These are phyloP conservation scores for Phrynosoma blainvillii DNA, from an alignment of 2,113 vertebrate genomes.

Conservation along the genomic window DNA sequence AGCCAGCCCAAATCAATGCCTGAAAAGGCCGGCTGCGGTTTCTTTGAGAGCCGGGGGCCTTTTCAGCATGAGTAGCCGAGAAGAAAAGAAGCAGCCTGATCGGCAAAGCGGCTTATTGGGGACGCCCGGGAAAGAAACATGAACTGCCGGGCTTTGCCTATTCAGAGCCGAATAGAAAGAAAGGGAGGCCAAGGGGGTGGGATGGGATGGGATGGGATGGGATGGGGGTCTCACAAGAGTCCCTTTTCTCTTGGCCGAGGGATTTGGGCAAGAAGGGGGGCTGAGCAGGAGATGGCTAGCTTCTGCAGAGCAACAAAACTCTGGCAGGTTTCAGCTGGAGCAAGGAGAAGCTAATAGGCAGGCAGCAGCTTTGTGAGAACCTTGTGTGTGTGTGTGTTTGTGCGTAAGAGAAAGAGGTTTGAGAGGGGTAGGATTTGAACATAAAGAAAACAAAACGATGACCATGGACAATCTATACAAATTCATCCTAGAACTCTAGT, in stretches of 20 bases:
- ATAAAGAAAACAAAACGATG: too few relatives aligned
- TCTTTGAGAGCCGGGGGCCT: slow-evolving; percentile 70
- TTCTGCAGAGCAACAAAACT: too few relatives aligned
- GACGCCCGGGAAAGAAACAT: slow-evolving; percentile 55
- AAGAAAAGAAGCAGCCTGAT: slow-evolving; percentile 87
- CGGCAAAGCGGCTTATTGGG: slow-evolving; percentile 68
- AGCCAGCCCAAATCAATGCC: slow-evolving; percentile 77
- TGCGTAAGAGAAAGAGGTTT: neutral
- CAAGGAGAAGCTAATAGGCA: slow-evolving; percentile 30
- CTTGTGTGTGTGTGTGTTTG: neutral
- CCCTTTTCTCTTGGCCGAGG: slow-evolving; percentile 49
- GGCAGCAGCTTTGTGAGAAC: slow-evolving; percentile 7
- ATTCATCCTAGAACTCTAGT: too few relatives aligned
- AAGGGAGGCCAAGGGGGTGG: neutral
- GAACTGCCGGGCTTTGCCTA: slow-evolving; percentile 57
- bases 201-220: too few relatives aligned
- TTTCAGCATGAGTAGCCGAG: slow-evolving; percentile 84
- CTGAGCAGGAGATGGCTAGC: too few relatives aligned
- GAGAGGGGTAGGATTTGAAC: neutral
- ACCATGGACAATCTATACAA: too few relatives aligned
- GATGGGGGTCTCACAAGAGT: neutral
- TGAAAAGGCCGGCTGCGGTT: slow-evolving; percentile 78
- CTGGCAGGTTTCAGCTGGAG: slow-evolving; percentile 2
- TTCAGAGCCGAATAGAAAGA: slow-evolving; percentile 40
- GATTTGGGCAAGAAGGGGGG: neutral